Evolutionary conservation across 2,113 vertebrate genomes (phyloP).

Genomic region (Chelonoidis abingdonii): DNA sequence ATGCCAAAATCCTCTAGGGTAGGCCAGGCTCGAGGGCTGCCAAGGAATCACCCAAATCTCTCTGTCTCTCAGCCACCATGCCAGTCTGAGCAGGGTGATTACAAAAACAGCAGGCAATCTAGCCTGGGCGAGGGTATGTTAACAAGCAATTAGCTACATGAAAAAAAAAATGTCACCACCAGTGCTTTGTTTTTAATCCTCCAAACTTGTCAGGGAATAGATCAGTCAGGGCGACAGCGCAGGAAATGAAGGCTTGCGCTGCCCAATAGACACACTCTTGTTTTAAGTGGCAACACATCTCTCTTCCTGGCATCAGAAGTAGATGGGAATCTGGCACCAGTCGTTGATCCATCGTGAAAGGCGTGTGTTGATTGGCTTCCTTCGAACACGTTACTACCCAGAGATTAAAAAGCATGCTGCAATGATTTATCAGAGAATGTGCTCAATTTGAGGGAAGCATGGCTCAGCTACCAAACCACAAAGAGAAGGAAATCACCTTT

Average conservation of each 20-base stretch:
- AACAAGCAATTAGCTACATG: not conserved
- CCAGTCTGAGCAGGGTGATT: not conserved
- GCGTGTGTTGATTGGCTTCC: conserved; percentile 56
- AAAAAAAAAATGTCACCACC: not conserved
- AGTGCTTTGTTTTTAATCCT: not conserved
- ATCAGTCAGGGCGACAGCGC: not conserved
- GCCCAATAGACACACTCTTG: not conserved
- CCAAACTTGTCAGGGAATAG: not conserved
- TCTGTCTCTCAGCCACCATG: not conserved
- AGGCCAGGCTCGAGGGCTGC: not conserved
- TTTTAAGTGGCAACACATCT: conserved; percentile 15
- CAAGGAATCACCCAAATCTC: not conserved
- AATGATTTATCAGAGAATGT: not conserved
- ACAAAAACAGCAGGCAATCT: not conserved
- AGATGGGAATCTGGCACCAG: conserved; percentile 14
- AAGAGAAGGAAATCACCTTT: not conserved
- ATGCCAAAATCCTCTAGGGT: not conserved
- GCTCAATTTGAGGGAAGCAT: not conserved
- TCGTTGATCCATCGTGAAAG: conserved; percentile 38
- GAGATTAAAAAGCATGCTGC: conserved; percentile 29
- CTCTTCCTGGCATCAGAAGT: conserved; percentile 9
- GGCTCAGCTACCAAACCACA: not conserved
- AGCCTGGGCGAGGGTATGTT: not conserved
- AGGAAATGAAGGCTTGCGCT: conserved; percentile 14
- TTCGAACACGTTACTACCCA: conserved; percentile 4